Conservation (phyloP, 2,888 invertebrate genomes). For the Drosophila leonis region DNA sequence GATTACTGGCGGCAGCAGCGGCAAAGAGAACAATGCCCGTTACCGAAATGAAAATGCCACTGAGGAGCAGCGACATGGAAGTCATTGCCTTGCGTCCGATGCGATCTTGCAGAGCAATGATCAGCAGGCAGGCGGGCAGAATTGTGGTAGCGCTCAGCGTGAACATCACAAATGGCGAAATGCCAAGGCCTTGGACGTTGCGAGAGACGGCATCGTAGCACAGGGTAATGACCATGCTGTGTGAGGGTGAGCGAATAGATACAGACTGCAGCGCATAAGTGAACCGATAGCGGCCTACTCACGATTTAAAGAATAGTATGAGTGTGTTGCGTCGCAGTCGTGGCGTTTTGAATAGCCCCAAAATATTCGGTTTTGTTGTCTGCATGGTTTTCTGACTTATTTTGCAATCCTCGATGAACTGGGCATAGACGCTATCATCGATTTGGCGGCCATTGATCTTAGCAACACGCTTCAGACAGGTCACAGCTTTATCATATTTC, state of each 20-base stretch:
- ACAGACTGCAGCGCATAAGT: constrained; percentile 1
- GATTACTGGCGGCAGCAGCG: constrained; percentile 37
- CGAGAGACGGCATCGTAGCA: constrained; percentile 88
- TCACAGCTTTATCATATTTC: constrained; percentile 86
- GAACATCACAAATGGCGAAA: constrained; percentile 87
- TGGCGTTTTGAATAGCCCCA: constrained; percentile 87
- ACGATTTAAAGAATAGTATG: constrained; percentile 88
- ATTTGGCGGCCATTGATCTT: constrained; percentile 86
- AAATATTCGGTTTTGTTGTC: constrained; percentile 81
- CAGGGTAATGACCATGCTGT: constrained; percentile 87
- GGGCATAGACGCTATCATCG: constrained; percentile 77
- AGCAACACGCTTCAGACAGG: constrained; percentile 86
- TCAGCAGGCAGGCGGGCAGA: constrained; percentile 87
- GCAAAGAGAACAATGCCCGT: constrained; percentile 85
- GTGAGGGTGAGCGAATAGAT: constrained; percentile 27
- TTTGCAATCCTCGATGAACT: constrained; percentile 80
- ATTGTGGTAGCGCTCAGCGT: constrained; percentile 87
- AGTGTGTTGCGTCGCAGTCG: constrained; percentile 86
- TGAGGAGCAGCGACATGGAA: constrained; percentile 86
- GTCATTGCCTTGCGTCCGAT: constrained; percentile 87
- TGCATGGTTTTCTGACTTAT: constrained; percentile 61
- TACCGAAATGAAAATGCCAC: constrained; percentile 86
- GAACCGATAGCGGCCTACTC: constrained; percentile 73
- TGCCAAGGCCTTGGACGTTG: constrained; percentile 87
- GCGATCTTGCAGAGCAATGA: constrained; percentile 84